Percentiles rank a stretch among this genome's conserved stretches.
Conservation (phyloP, 2,797 vertebrate species). For the Hypotaenidia philippensis region DNA sequence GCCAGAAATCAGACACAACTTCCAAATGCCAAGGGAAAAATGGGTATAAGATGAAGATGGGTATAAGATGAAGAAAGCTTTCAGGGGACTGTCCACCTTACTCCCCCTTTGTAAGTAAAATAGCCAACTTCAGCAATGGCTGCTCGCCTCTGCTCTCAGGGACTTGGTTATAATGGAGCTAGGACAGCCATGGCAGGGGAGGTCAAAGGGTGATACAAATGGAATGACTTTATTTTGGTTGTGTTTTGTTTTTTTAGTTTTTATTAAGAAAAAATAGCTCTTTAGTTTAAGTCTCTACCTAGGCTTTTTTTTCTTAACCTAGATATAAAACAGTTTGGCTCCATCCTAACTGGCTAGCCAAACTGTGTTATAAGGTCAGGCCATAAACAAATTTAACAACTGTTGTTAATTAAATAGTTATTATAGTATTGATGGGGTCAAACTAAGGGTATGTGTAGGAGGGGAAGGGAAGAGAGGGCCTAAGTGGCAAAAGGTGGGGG, state of each 20-base stretch:
- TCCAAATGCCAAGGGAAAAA: not conserved
- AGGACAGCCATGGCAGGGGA: not conserved
- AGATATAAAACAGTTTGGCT: conserved; percentile 58
- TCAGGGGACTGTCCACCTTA: not conserved
- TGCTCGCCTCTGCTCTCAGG: not conserved
- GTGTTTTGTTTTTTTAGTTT: not conserved
- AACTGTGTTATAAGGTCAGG: conserved; percentile 68
- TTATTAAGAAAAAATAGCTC: not conserved
- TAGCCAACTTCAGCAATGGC: not conserved
- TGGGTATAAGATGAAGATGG: not conserved
- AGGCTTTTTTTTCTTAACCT: not conserved
- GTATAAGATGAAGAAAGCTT: not conserved
- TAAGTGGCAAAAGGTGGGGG: conserved; percentile 54
- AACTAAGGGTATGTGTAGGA: conserved; percentile 65
- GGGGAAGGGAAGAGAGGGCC: conserved; percentile 23
- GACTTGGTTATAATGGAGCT: not conserved
- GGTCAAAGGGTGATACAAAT: not conserved
- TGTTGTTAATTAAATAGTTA: conserved; percentile 83
- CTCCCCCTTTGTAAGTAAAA: not conserved
- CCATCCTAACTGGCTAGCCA: conserved; percentile 46
- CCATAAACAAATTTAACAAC: conserved; percentile 76
- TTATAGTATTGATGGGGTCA: conserved; percentile 76
- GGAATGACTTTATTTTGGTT: not conserved
- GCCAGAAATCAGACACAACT: not conserved
- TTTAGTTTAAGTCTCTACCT: conserved; percentile 22